Conservation (phyloP, 2,113 vertebrate genomes). For the Drymodes brunneopygia region DNA sequence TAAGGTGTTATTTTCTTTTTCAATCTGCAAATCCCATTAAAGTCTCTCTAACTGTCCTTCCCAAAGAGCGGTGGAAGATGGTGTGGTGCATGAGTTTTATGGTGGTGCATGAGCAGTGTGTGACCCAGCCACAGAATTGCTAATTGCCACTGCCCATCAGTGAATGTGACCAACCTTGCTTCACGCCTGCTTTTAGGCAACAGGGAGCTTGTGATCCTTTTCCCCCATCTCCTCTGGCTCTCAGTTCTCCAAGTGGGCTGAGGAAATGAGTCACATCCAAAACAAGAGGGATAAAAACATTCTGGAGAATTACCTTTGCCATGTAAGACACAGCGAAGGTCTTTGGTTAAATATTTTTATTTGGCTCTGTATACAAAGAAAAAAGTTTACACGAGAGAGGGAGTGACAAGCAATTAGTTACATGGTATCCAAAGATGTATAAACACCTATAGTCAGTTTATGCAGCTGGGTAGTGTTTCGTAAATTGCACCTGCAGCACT, state of each 20-base stretch:
- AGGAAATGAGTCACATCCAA: slow-evolving; percentile 31
- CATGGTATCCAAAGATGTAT: background rate
- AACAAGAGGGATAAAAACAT: background rate
- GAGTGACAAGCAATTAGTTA: background rate
- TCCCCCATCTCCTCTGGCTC: background rate
- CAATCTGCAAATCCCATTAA: background rate
- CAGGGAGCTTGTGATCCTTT: background rate
- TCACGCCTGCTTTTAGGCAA: background rate
- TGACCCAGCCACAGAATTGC: background rate
- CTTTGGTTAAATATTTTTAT: background rate
- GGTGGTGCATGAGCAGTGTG: accelerated
- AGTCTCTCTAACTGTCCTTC: background rate
- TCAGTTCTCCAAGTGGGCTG: background rate
- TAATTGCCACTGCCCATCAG: background rate
- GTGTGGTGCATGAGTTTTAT: accelerated
- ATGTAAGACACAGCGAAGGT: background rate
- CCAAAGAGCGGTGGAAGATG: accelerated
- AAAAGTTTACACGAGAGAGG: background rate
- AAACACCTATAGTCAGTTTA: background rate
- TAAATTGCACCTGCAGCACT: background rate
- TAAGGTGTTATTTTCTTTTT: background rate
- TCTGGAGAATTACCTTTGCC: background rate
- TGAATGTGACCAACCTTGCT: background rate
- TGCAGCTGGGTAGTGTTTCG: accelerated
- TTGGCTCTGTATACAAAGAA: background rate